Base-by-base conservation (phyloP, 2,113 vertebrate species). In the Thamnaconus septentrionalis region DNA sequence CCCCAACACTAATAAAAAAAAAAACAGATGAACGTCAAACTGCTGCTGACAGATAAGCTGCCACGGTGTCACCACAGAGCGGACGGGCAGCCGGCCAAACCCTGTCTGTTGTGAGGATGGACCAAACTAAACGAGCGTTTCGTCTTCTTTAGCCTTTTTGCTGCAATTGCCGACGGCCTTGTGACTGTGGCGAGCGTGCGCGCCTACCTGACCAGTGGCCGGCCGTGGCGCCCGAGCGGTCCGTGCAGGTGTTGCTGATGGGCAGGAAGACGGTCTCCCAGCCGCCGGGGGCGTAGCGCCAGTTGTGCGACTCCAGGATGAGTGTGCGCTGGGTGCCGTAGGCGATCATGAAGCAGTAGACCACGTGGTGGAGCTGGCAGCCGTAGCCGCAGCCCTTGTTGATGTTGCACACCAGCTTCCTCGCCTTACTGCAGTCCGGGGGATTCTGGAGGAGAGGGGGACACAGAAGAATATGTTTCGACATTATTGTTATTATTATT, bases 301-400 rank as follows among this genome's bases (percentile, higher is more conserved):
- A 99, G 73, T 96, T 98, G 90, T 98, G 96, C 2, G 97, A 99
- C 87, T 98, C 96, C 60, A 98, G 86, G 82, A 99, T 95, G 59
- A 99, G 94, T 0, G 96, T 98, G 72, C 97, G 90, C 82, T 94
- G 92, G 0, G 97, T 99, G 79, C 97, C 97, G 7, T 97, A 98
- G 0, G 97, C 97, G 43, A 99, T 99, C 97, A 99, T 99, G 88
- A 99, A 99, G 91, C 97, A 99, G 80, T 99, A 99, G 77, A 99
- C 97, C 8, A 99, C 96, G 0, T 99, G 97, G 87, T 99, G 97
- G 44, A 99, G 94, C 67, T 99, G 97, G 89, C 97, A 99, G 73
- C 97, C 97, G 7, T 98, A 99, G 71, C 97, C 97, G 74, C 97
- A 99, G 85, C 97, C 97, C 84, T 99, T 99, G 89, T 99, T 99